Evolutionary conservation across 2,888 invertebrate genomes (phyloP).

Genomic region (Helicoverpa assulta): DNA sequence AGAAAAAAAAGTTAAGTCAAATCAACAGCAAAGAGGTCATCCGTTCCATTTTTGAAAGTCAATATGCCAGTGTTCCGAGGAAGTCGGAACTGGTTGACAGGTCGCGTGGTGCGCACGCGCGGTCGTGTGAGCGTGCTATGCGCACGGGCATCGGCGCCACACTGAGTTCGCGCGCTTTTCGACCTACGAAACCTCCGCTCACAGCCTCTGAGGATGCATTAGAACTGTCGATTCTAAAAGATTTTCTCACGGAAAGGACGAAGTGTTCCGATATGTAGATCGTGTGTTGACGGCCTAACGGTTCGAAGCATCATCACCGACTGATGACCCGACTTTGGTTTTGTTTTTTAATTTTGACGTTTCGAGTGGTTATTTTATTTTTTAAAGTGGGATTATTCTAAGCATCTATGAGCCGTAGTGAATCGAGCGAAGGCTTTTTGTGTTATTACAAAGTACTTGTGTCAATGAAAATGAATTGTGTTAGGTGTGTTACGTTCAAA

Average conservation of each 20-base stretch:
- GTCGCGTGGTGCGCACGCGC: slow-evolving; percentile 79
- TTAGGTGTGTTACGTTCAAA: slow-evolving; percentile 55
- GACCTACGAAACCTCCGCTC: slow-evolving; percentile 84
- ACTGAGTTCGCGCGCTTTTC: slow-evolving; percentile 90
- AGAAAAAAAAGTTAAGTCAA: slow-evolving; percentile 64
- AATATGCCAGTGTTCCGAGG: slow-evolving; percentile 68
- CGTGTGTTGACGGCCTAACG: slow-evolving; percentile 76
- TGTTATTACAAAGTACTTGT: slow-evolving; percentile 72
- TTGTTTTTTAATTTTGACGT: slow-evolving; percentile 82
- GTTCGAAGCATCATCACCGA: slow-evolving; percentile 76
- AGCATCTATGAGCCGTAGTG: slow-evolving; percentile 79
- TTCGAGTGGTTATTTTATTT: slow-evolving; percentile 75
- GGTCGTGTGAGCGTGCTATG: slow-evolving; percentile 86
- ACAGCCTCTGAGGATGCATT: slow-evolving; percentile 82
- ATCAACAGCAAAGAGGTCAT: slow-evolving; percentile 75
- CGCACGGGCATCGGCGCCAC: slow-evolving; percentile 87
- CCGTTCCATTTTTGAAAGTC: slow-evolving; percentile 78
- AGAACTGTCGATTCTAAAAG: slow-evolving; percentile 79
- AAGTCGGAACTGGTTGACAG: slow-evolving; percentile 81
- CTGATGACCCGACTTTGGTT: slow-evolving; percentile 80
- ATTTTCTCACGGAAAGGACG: slow-evolving; percentile 87
- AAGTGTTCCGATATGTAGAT: slow-evolving; percentile 74
- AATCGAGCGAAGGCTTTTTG: slow-evolving; percentile 77
- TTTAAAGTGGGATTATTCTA: slow-evolving; percentile 81
- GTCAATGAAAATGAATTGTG: slow-evolving; percentile 74